Evolutionary conservation across 2,113 vertebrate species (phyloP), one percentile per base, ranked within the genome.

Genomic region (Varanus komodoensis): DNA sequence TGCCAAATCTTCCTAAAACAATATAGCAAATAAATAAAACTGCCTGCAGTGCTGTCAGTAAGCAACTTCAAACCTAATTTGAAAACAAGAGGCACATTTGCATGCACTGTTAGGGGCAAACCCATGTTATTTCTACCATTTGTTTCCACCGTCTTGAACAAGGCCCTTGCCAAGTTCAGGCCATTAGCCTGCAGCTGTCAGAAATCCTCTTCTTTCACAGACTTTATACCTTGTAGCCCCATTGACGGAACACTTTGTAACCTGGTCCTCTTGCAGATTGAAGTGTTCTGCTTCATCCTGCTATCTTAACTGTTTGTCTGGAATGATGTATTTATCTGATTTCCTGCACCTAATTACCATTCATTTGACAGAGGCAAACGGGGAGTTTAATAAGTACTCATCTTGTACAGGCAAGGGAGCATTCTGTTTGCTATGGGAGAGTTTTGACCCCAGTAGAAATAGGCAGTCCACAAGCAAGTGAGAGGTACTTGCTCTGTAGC

Each of bases 281-380:
- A 95, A 89, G 84, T 54, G 61, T 95, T 95, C 94, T 92, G 89
- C 93, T 90, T 69, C 82, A 90, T 89, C 93, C 75, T 89, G 74
- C 78, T 50, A 50, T 95, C 92, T 95, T 91, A 94, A 91, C 85
- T 91, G 90, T 90, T 95, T 81, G 0, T 92, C 94, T 91, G 78
- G 48, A 88, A 89, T 90, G 86, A 95, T 89, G 74, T 85, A 93
- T 94, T 93, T 95, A 93, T 94, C 95, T 95, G 88, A 91, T 94
- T 94, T 95, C 78, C 86, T 68, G 71, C 84, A 86, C 93, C 90
- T 93, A 81, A 94, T 94, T 95, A 93, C 81, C 91, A 93, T 89
- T 91, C 92, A 93, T 93, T 89, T 96, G 93, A 92, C 93, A 92
- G 85, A 57, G 77, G 91, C 90, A 78, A 87, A 91, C 81, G 82